Evolutionary conservation across 2,113 vertebrate species (phyloP).

Genomic region (Passer montanus): DNA sequence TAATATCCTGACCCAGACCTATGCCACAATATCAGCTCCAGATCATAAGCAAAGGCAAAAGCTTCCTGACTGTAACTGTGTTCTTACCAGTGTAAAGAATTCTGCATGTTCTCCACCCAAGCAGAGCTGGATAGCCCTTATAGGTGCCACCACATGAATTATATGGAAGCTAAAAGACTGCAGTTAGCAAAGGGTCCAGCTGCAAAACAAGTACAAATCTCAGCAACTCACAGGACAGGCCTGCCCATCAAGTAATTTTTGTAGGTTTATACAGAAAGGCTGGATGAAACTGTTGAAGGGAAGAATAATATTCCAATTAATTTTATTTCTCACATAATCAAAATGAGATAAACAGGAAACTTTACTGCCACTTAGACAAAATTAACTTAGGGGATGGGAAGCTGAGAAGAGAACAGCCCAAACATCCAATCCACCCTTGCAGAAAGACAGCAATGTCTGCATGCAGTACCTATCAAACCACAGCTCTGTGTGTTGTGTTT

Average conservation of each 20-base stretch:
- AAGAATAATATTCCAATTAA: not conserved
- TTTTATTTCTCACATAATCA: not conserved
- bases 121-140: not conserved
- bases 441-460: not conserved
- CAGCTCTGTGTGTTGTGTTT: not conserved
- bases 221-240: not conserved
- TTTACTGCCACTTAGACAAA: not conserved
- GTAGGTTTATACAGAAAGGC: not conserved
- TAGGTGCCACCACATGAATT: not conserved
- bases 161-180: not conserved
- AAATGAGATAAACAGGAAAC: not conserved
- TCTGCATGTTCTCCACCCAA: not conserved
- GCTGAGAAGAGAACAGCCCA: not conserved
- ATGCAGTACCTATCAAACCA: not conserved
- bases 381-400: not conserved
- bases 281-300: not conserved
- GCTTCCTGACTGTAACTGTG: not conserved
- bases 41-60: not conserved
- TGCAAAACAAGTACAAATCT: not conserved
- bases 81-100: not conserved
- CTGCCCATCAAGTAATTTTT: not conserved
- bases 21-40: not conserved
- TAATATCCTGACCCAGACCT: not conserved
- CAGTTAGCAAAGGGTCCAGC: not conserved
- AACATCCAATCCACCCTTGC: no score